phyloP scores from a whole-genome alignment of 2,797 vertebrate genomes.

The Melanitta fusca region DNA sequence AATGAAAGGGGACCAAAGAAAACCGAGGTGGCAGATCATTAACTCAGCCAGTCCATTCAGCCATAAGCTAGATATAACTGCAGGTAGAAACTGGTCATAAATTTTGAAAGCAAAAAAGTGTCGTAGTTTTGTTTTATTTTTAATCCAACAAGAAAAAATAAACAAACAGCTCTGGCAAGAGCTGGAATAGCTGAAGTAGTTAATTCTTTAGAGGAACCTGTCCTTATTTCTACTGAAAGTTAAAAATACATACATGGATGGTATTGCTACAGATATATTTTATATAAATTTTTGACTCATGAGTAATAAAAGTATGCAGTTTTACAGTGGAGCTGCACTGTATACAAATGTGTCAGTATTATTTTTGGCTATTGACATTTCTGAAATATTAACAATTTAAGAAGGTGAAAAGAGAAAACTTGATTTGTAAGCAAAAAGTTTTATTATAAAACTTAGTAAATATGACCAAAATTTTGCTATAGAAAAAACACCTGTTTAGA shows the following conservation, averaged over 20 bases:
- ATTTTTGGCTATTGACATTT: background rate
- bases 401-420: background rate
- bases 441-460: background rate
- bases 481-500: rapidly evolving
- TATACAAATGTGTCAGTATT: background rate
- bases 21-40: rapidly evolving
- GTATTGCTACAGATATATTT: background rate
- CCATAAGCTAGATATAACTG: rapidly evolving
- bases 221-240: background rate
- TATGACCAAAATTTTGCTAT: background rate
- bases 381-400: background rate
- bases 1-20: background rate
- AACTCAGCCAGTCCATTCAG: rapidly evolving
- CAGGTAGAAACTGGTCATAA: too few species aligned
- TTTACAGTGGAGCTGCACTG: background rate
- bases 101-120: background rate
- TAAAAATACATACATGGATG: background rate
- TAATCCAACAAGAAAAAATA: background rate
- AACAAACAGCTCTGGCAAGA: background rate
- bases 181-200: background rate
- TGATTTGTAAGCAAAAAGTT: background rate
- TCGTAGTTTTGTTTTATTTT: background rate
- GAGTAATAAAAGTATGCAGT: background rate
- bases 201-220: background rate
- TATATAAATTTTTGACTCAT: background rate